Percentiles rank a stretch among this genome's conserved stretches.
phyloP scores from a whole-genome alignment of 2,888 invertebrate genomes.

The Tuberolachnus salignus region DNA sequence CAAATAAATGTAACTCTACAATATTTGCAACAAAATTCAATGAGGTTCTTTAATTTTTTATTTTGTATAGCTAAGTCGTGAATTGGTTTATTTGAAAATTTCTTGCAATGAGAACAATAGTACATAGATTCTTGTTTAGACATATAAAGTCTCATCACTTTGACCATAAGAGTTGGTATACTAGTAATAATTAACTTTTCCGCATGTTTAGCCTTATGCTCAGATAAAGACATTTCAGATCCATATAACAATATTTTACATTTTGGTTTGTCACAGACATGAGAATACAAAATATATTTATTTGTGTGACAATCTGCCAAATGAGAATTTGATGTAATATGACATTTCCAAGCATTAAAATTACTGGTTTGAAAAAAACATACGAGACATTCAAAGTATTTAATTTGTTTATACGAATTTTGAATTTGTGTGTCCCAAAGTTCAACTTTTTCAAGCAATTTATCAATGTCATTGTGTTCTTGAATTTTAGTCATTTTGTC shows the following conservation, averaged over 20 bases:
- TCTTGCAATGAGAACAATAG: constrained; percentile 35
- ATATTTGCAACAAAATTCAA: constrained; percentile 29
- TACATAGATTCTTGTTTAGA: neutral
- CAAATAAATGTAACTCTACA: constrained; percentile 19
- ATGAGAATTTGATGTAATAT: constrained; percentile 43
- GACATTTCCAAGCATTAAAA: constrained; percentile 28
- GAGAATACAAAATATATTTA: constrained; percentile 11
- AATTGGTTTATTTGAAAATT: neutral
- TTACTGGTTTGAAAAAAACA: constrained; percentile 4
- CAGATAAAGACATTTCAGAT: neutral
- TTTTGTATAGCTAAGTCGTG: neutral
- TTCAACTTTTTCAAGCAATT: neutral
- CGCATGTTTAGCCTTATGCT: neutral
- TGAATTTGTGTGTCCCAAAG: neutral
- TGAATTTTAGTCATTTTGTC: neutral
- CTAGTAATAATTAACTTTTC: neutral
- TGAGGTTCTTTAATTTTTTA: neutral
- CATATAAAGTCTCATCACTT: constrained; percentile 11
- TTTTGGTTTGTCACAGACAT: neutral
- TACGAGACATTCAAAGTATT: constrained; percentile 2
- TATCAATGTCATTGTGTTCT: neutral
- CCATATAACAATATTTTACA: constrained; percentile 21
- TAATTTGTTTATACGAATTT: constrained; percentile 5
- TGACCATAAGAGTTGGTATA: constrained; percentile 1
- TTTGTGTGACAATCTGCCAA: neutral